A percentile compares a stretch with the other conserved stretches of the same genome.
These are phyloP conservation scores for Semaprochilodus insignis DNA, from an alignment of 2,797 vertebrate genomes.

Conservation along the genomic window DNA sequence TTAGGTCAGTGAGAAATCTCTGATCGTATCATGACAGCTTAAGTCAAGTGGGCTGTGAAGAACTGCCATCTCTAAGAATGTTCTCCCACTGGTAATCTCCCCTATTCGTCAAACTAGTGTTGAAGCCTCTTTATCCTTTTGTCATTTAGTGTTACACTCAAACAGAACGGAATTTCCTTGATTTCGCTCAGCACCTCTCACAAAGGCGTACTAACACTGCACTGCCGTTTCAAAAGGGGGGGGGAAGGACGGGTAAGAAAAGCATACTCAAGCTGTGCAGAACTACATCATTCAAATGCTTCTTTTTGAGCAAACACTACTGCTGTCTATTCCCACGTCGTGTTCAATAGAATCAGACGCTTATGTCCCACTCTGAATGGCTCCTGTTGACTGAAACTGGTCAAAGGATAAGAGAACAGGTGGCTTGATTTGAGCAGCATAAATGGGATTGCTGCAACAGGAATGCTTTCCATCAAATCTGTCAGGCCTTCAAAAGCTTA, in stretches of 20 bases:
- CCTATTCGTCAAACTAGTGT: slow-evolving; percentile 50
- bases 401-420: slow-evolving; percentile 26
- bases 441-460: slow-evolving; percentile 18
- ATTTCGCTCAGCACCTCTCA: slow-evolving; percentile 34
- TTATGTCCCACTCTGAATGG: slow-evolving; percentile 47
- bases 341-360: slow-evolving; percentile 46
- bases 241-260: slow-evolving; percentile 10
- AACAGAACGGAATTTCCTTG: slow-evolving; percentile 49
- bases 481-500: not conserved
- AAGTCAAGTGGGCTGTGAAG: slow-evolving; percentile 64
- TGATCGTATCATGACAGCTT: slow-evolving; percentile 58
- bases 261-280: slow-evolving; percentile 47
- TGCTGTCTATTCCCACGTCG: slow-evolving; percentile 40
- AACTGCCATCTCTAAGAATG: slow-evolving; percentile 57
- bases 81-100: slow-evolving; percentile 56
- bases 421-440: slow-evolving; percentile 17
- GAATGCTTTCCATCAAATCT: slow-evolving; percentile 4
- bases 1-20: slow-evolving; percentile 48
- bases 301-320: slow-evolving; percentile 37
- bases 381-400: slow-evolving; percentile 30
- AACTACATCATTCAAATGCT: slow-evolving; percentile 32
- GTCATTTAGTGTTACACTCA: slow-evolving; percentile 53
- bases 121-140: slow-evolving; percentile 50
- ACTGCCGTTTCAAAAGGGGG: slow-evolving; percentile 29
- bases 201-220: slow-evolving; percentile 32